Evolutionary conservation across 2,113 vertebrate genomes (phyloP), one percentile per base, ranked within the genome.

Genomic region (Vimba vimba): DNA sequence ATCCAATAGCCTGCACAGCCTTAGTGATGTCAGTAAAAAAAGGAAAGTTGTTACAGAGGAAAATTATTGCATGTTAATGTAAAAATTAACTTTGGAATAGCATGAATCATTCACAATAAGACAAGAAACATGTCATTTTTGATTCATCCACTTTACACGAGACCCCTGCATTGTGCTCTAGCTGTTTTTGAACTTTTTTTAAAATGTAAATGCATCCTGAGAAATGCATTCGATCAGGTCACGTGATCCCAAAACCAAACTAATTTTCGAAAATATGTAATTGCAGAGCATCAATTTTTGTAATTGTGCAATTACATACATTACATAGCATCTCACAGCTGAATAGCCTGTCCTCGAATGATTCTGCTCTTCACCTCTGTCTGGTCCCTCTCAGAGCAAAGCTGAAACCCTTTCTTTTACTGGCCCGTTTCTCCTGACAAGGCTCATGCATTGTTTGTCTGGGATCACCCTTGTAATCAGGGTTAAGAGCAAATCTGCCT

Each of bases 401-500:
- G 6, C 19, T 36, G 11, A 71, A 81, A 25, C 62, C 45, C 52
- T 60, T 69, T 79, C 12, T 21, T 57, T 43, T 23, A 4, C 13
- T 59, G 19, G 43, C 79, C 25, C 1, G 25, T 45, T 73, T 71
- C 27, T 80, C 59, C 17, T 2, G 39, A 74, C 50, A 23, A 84
- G 59, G 76, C 57, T 59, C 57, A 74, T 23, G 57, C 50, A 33
- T 83, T 85, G 60, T 82, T 82, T 57, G 19, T 15, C 52, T 59
- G 78, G 57, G 50, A 74, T 79, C 76, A 75, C 78, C 25, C 23
- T 73, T 66, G 66, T 84, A 87, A 81, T 66, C 68, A 84, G 60
- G 75, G 59, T 86, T 79, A 84, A 83, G 57, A 86, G 33, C 21
- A 66, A 76, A 88, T 84, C 76, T 88, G 75, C 30, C 25, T 55